Conservation (phyloP, 2,113 vertebrate genomes). For the Gallinago paraguaiae region DNA sequence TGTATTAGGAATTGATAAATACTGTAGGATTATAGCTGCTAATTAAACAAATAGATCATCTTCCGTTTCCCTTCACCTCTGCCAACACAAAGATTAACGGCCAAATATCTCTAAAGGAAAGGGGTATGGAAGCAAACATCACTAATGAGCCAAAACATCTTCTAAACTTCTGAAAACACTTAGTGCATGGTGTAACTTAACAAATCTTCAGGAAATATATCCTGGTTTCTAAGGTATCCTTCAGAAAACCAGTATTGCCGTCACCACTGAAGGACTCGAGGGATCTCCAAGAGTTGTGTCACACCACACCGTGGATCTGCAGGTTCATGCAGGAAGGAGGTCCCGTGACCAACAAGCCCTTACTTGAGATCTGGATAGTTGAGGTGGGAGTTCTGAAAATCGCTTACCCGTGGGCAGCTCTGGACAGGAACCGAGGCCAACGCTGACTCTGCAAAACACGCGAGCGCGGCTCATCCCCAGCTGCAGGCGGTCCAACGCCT, state of each 20-base stretch:
- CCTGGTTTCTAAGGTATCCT: neutral
- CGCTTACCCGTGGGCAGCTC: neutral
- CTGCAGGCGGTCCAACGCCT: neutral
- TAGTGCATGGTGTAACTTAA: neutral
- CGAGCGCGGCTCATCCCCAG: rapidly evolving
- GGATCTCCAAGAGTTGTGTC: neutral
- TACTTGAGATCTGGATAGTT: neutral
- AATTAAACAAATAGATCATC: neutral
- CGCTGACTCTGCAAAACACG: neutral
- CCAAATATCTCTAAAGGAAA: neutral
- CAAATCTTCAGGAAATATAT: neutral
- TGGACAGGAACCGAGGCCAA: neutral
- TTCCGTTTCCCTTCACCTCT: neutral
- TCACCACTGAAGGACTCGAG: neutral
- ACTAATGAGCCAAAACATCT: neutral
- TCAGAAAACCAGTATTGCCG: neutral
- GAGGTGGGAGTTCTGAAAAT: neutral
- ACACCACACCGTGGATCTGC: neutral
- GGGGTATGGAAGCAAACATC: neutral
- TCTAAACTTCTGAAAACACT: neutral
- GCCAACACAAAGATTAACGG: neutral
- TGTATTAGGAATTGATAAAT: neutral
- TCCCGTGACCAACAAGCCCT: neutral
- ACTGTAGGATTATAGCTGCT: neutral
- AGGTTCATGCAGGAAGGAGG: neutral